Evolutionary conservation across 2,113 vertebrate species (phyloP).

Genomic region (Elaphurus davidianus): DNA sequence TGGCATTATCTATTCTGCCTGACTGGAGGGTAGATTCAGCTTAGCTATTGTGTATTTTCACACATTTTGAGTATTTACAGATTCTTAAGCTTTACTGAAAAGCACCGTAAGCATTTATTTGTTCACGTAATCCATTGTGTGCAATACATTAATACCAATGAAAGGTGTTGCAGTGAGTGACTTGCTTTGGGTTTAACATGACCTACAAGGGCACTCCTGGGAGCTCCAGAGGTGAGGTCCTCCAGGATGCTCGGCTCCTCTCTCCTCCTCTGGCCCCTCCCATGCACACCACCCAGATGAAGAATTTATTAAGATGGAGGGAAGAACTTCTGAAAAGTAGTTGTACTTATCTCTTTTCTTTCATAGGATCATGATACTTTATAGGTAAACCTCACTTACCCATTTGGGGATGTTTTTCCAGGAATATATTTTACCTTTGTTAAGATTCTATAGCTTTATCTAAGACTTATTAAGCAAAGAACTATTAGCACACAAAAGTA

Average conservation of each 20-base stretch:
- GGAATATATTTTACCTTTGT: neutral
- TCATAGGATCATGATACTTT: neutral
- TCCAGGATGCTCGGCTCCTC: neutral
- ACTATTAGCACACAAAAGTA: neutral
- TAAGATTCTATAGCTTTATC: neutral
- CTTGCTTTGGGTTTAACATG: neutral
- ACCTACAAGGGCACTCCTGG: neutral
- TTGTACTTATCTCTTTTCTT: neutral
- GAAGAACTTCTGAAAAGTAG: neutral
- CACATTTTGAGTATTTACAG: neutral
- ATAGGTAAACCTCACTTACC: neutral
- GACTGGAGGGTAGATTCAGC: neutral
- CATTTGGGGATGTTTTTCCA: neutral
- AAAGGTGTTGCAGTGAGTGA: neutral
- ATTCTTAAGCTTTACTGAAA: neutral
- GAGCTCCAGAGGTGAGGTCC: neutral
- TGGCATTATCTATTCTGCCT: neutral
- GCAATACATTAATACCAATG: neutral
- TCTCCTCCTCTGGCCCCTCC: neutral
- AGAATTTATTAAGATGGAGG: too few species aligned
- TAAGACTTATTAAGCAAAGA: constrained; percentile 1
- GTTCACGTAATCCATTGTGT: neutral
- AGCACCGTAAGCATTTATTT: neutral
- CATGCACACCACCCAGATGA: neutral
- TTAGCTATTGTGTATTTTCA: neutral